Conservation (phyloP, 92 coral and sea anemone species). For the Montipora capitata region DNA sequence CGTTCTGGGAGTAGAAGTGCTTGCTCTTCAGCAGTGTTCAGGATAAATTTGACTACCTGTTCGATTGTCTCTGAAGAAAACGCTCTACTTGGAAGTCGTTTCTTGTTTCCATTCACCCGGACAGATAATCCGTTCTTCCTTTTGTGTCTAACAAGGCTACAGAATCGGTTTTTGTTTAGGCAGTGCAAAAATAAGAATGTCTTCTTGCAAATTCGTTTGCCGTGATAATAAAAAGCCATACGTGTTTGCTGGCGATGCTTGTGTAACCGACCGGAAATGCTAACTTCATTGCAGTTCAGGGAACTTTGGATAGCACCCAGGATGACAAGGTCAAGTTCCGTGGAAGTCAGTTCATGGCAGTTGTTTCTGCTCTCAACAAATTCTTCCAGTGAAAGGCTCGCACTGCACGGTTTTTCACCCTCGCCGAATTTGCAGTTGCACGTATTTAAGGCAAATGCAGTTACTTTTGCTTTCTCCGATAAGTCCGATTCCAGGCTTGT, state of each 20-base stretch:
- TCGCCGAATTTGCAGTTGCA: slow-evolving; percentile 49
- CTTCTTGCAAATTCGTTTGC: slow-evolving; percentile 60
- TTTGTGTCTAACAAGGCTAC: slow-evolving; percentile 61
- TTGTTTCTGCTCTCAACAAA: slow-evolving; percentile 57
- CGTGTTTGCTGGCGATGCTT: slow-evolving; percentile 49
- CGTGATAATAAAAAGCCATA: slow-evolving; percentile 54
- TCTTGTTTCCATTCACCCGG: slow-evolving; percentile 55
- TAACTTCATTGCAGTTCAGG: slow-evolving; percentile 42
- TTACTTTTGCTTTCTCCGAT: slow-evolving; percentile 41
- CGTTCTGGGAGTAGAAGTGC: slow-evolving; percentile 72
- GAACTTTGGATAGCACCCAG: slow-evolving; percentile 63
- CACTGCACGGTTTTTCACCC: slow-evolving; percentile 6
- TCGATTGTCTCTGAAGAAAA: slow-evolving; percentile 36
- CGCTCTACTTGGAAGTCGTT: slow-evolving; percentile 60
- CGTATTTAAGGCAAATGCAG: slow-evolving; percentile 12
- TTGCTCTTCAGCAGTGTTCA: slow-evolving; percentile 70
- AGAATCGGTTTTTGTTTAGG: slow-evolving; percentile 49
- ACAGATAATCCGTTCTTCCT: slow-evolving; percentile 50
- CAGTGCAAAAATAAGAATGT: slow-evolving; percentile 66
- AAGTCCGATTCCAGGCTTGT: slow-evolving; percentile 25
- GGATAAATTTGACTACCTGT: slow-evolving; percentile 51
- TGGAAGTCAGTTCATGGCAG: slow-evolving; percentile 66
- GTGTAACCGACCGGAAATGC: slow-evolving; percentile 56
- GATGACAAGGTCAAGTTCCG: slow-evolving; percentile 62
- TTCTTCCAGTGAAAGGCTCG: slow-evolving; percentile 33